Base-by-base conservation (phyloP, 1,140 invertebrate genomes). In the Achatina immaculata region DNA sequence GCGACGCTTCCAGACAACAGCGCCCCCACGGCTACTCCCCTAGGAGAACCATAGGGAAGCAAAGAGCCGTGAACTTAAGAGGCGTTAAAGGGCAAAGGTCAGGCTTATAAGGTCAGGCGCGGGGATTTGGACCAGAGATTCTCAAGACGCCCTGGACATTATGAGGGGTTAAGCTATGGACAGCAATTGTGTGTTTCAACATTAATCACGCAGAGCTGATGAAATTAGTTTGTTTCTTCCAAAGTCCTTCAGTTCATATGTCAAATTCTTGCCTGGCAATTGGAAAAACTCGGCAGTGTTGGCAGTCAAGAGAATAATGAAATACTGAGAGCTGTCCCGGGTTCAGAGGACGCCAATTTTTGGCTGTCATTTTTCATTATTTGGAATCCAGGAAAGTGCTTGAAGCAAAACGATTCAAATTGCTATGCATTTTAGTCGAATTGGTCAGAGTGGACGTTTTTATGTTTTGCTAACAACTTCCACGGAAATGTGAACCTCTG, bases 51-150 rank as follows among this genome's bases (percentile, higher is more conserved):
- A 16, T 31, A 4, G 51, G 16, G 58, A 62, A 62, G 28, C 31
- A 62, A 11, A 19, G 48, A 62, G 28, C 28, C 28, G 58, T 62
- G 58, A 62, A n/a, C 58, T 62, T 28, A 62, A 62, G 58, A 31
- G 58, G 28, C 28, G 58, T 62, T 28, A 62, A 62, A 62, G 58
- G 58, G 58, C 58, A 62, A 34, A 62, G 58, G 58, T 62, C 31
- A 28, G 58, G n/a, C 58, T 28, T 62, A n/a, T 62, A 62, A 34
- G 58, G 58, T 31, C n/a, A 62, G 4, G 31, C 6, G 28, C 28
- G 21, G 48, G 48, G 6, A 21, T 24, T 14, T n/a, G 2, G 24
- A 2, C 48, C 16, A 62, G 58, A 31, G 58, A 1, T 34, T 0
- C 28, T 62, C n/a, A 3, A 62, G 28, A 31, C 58, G 31, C 58